Conservation (phyloP, 2,797 vertebrate species). For the Nyctalus aviator region DNA sequence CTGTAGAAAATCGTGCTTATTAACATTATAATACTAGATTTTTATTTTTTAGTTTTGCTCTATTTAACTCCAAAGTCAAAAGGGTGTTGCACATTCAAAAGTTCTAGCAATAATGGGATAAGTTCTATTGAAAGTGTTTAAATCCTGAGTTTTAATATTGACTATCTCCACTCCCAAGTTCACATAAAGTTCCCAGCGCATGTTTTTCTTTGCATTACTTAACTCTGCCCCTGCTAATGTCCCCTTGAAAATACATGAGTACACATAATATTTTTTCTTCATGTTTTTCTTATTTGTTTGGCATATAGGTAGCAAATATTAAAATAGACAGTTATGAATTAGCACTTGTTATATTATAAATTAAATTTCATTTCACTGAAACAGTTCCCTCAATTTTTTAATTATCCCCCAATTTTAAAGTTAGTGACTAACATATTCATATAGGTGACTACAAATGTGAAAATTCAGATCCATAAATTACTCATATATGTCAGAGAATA, state of each 20-base stretch:
- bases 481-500: neutral
- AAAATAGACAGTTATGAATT: neutral
- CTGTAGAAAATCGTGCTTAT: neutral
- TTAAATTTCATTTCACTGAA: constrained; percentile 4
- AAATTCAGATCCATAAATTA: neutral
- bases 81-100: neutral
- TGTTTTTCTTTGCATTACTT: neutral
- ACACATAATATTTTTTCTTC: neutral
- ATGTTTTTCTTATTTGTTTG: neutral
- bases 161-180: neutral
- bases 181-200: neutral
- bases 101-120: neutral
- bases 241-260: neutral
- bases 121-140: constrained; percentile 8
- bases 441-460: neutral
- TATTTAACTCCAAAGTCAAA: constrained; percentile 25
- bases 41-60: neutral
- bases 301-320: neutral
- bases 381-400: neutral
- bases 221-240: neutral
- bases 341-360: neutral
- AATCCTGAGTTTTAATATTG: neutral
- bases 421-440: neutral
- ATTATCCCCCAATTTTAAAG: neutral
- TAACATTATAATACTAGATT: neutral